Conservation (phyloP, 2,113 vertebrate species). For the Perognathus longimembris region DNA sequence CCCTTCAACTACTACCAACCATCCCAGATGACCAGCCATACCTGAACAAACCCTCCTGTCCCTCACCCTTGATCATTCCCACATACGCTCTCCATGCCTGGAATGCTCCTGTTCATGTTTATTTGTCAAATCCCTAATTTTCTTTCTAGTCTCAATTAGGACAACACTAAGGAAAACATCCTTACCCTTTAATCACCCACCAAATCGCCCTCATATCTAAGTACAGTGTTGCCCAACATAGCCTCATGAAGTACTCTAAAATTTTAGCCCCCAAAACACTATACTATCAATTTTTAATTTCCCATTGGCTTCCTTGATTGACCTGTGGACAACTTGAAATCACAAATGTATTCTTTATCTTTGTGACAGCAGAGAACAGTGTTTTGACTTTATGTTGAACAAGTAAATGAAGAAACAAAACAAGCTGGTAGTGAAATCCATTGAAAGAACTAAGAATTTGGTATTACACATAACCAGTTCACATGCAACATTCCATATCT, state of each 20-base stretch:
- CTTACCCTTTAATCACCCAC: not conserved
- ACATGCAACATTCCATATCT: not conserved
- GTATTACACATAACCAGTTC: not conserved
- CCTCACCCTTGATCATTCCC: not conserved
- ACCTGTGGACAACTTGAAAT: too few relatives aligned
- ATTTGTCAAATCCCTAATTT: not conserved
- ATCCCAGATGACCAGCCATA: not conserved
- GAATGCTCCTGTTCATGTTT: not conserved
- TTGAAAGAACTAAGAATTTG: constrained; percentile 18
- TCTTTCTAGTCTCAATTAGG: not conserved
- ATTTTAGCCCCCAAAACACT: not conserved
- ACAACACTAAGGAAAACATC: not conserved
- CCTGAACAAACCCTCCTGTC: not conserved
- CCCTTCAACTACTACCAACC: not conserved
- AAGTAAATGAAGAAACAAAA: not conserved
- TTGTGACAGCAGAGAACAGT: not conserved
- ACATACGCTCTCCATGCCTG: not conserved
- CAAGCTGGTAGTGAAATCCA: not conserved
- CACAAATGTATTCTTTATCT: not conserved
- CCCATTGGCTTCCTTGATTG: not conserved
- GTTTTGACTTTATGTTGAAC: not conserved
- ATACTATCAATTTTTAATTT: not conserved
- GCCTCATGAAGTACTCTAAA: not conserved
- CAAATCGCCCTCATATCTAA: too few relatives aligned
- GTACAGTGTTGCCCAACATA: accelerated